phyloP scores from a whole-genome alignment of 1,140 invertebrate genomes.

The Mycetomoellerius zeteki region DNA sequence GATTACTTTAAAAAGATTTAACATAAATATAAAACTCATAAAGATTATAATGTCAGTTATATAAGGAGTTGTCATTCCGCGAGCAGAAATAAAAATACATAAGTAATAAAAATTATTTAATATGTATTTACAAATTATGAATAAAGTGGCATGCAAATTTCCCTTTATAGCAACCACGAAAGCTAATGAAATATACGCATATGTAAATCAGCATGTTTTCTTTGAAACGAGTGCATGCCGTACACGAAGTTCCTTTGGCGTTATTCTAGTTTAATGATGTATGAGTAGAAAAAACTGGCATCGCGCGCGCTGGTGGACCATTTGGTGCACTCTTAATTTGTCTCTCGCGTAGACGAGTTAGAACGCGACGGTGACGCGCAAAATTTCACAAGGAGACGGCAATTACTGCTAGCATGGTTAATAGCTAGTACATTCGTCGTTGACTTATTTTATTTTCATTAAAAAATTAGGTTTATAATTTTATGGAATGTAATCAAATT shows the following conservation, averaged over 20 bases:
- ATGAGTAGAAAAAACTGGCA: constrained; percentile 30
- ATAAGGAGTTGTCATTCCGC: neutral
- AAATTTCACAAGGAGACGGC: constrained; percentile 65
- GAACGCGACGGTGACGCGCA: constrained; percentile 30
- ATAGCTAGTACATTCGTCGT: constrained; percentile 40
- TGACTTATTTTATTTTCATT: constrained; percentile 62
- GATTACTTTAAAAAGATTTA: neutral
- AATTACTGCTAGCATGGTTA: constrained; percentile 66
- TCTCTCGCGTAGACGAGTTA: constrained; percentile 45
- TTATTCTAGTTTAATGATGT: constrained; percentile 58
- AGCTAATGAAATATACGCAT: constrained; percentile 18
- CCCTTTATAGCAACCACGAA: neutral
- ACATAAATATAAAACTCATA: neutral
- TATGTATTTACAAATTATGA: neutral
- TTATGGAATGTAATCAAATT: constrained; percentile 42
- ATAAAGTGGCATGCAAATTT: neutral
- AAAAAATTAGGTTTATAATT: constrained; percentile 43
- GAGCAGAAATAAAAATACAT: too few species aligned
- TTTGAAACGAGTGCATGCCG: constrained; percentile 33
- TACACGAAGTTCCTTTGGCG: constrained; percentile 57
- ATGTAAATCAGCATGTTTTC: constrained; percentile 41
- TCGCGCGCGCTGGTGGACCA: neutral
- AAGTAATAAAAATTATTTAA: neutral
- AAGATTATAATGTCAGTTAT: too few species aligned
- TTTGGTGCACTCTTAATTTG: constrained; percentile 64